Conservation (phyloP, 2,113 vertebrate species). For the Scomber scombrus region DNA sequence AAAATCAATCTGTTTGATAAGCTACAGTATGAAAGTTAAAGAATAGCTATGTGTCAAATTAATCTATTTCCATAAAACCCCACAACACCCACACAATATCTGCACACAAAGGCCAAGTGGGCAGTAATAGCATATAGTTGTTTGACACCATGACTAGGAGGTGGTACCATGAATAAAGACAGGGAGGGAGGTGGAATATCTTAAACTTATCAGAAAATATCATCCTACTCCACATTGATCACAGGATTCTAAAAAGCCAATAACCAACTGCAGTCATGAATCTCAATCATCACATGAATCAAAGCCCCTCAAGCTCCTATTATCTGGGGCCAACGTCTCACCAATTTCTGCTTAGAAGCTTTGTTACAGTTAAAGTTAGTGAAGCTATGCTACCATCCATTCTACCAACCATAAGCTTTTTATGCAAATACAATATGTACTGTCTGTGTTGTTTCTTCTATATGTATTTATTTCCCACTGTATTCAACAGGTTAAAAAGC, state of each 20-base stretch:
- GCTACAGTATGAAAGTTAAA: not conserved
- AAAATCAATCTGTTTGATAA: not conserved
- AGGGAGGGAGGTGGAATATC: constrained; percentile 7
- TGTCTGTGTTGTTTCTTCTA: no score
- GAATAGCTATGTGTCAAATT: constrained; percentile 14
- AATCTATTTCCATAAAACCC: not conserved
- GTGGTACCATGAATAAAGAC: not conserved
- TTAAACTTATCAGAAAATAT: constrained; percentile 12
- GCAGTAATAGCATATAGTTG: not conserved
- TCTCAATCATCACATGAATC: no score
- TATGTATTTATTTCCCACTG: no score
- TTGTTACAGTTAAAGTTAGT: no score
- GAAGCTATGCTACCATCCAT: not conserved
- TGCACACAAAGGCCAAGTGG: not conserved
- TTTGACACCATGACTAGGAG: not conserved
- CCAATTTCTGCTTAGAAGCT: no score
- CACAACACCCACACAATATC: constrained; percentile 8
- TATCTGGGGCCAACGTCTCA: no score
- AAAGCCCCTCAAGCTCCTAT: no score
- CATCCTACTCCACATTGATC: not conserved
- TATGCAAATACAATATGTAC: not conserved
- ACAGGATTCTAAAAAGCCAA: not conserved
- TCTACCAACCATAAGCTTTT: not conserved
- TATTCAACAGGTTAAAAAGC: no score
- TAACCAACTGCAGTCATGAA: not conserved